These are phyloP conservation scores for Diogma glabrata DNA, from an alignment of 2,888 invertebrate species.

Conservation along the genomic window DNA sequence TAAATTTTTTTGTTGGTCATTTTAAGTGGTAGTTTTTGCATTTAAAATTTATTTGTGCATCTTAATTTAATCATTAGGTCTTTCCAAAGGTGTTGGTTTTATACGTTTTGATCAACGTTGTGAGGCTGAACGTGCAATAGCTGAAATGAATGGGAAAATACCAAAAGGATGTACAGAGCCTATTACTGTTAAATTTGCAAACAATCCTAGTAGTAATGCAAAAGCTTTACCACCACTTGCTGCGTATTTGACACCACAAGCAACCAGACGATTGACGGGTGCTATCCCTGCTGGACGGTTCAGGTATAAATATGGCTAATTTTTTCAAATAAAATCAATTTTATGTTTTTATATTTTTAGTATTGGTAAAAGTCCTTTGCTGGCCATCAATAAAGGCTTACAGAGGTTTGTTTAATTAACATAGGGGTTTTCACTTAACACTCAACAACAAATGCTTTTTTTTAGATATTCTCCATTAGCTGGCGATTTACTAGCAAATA, in stretches of 20 bases:
- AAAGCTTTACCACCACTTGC: slow-evolving; percentile 73
- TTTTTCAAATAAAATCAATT: neutral
- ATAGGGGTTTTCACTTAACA: no score
- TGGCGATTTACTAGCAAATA: slow-evolving; percentile 62
- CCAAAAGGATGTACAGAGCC: slow-evolving; percentile 82
- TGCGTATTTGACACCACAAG: slow-evolving; percentile 71
- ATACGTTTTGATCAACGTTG: slow-evolving; percentile 86
- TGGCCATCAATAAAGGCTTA: slow-evolving; percentile 77
- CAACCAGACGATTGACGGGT: slow-evolving; percentile 70
- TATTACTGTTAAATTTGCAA: slow-evolving; percentile 89
- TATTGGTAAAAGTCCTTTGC: slow-evolving; percentile 66
- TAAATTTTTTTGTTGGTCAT: neutral
- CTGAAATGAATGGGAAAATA: slow-evolving; percentile 79
- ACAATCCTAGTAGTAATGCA: slow-evolving; percentile 83
- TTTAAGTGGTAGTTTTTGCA: neutral
- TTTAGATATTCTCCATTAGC: slow-evolving; percentile 64
- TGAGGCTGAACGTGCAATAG: slow-evolving; percentile 84
- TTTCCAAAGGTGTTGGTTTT: slow-evolving; percentile 90
- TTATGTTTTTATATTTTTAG: slow-evolving; percentile 37
- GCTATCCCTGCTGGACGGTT: slow-evolving; percentile 66
- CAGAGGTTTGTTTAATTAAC: slow-evolving; percentile 67
- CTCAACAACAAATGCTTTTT: no score
- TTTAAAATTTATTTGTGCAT: no score
- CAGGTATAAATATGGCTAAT: slow-evolving; percentile 44
- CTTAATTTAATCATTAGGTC: slow-evolving; percentile 48